Evolutionary conservation across 2,113 vertebrate genomes (phyloP).

Genomic region (Salvator merianae): DNA sequence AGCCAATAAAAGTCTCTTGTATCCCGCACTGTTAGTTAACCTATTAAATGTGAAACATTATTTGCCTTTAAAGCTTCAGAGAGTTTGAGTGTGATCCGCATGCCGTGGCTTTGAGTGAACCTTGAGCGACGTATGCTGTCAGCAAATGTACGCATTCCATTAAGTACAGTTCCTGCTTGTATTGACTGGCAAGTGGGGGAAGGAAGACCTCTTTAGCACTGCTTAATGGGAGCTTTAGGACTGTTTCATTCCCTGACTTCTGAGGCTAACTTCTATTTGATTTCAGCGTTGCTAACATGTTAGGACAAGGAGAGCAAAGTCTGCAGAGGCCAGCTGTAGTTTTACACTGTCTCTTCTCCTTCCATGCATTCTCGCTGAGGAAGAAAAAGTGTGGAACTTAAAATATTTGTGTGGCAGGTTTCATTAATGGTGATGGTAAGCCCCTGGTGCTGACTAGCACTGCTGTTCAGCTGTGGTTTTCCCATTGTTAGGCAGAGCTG

Average conservation of each 20-base stretch:
- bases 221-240: constrained; percentile 20
- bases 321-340: constrained; percentile 23
- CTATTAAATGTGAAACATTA: constrained; percentile 27
- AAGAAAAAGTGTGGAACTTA: neutral
- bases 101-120: constrained; percentile 7
- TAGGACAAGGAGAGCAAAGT: constrained; percentile 11
- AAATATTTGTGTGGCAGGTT: constrained; percentile 24
- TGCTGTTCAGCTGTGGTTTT: neutral
- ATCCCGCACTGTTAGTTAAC: constrained; percentile 25
- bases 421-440: neutral
- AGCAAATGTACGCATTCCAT: constrained; percentile 33
- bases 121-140: constrained; percentile 20
- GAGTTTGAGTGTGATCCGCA: constrained; percentile 14
- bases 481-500: neutral
- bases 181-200: constrained; percentile 18
- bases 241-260: constrained; percentile 30
- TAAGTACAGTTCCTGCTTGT: constrained; percentile 1
- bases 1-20: constrained; percentile 22
- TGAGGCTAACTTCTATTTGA: constrained; percentile 15
- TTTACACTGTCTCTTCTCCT: neutral
- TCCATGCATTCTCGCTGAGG: neutral
- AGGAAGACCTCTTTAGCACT: neutral
- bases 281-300: constrained; percentile 12
- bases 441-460: constrained; percentile 12
- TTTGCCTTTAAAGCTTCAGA: constrained; percentile 29